phyloP scores from a whole-genome alignment of 2,888 invertebrate genomes.

The Monoplex corrugatus region DNA sequence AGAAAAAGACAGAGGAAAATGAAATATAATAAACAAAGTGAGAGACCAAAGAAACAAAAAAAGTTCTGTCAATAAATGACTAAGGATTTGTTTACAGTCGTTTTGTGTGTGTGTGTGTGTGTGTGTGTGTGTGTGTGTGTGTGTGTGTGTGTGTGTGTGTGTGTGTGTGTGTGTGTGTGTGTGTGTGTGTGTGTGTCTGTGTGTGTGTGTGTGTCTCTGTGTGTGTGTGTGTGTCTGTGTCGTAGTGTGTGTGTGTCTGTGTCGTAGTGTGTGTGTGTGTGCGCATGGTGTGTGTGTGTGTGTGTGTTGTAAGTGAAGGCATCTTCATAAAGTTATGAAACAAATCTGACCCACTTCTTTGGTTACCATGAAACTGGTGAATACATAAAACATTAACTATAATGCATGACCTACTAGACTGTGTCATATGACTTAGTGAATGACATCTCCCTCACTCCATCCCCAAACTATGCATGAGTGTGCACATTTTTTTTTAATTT shows the following conservation, averaged over 20 bases:
- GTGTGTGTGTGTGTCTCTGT: background rate
- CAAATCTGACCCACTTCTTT: background rate
- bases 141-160: constrained; percentile 27
- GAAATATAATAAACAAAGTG: too few species aligned
- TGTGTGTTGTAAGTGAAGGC: too few species aligned
- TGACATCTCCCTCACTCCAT: background rate
- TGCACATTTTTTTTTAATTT: too few species aligned
- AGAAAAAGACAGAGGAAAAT: too few species aligned
- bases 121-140: constrained; percentile 24
- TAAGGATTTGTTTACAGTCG: background rate
- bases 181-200: constrained; percentile 28
- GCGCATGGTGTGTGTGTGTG: too few species aligned
- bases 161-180: constrained; percentile 40
- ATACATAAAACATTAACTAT: too few species aligned
- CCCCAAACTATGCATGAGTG: too few species aligned
- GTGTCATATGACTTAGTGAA: too few species aligned
- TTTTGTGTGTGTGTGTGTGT: constrained; percentile 12
- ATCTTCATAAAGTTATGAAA: background rate
- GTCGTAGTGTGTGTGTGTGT: background rate
- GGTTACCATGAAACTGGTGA: too few species aligned
- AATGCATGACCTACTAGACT: too few species aligned
- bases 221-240: background rate
- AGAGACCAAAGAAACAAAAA: too few species aligned
- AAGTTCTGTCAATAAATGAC: background rate
- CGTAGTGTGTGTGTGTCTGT: background rate